phyloP scores from a whole-genome alignment of 2,113 vertebrate genomes.

The Okapia johnstoni region DNA sequence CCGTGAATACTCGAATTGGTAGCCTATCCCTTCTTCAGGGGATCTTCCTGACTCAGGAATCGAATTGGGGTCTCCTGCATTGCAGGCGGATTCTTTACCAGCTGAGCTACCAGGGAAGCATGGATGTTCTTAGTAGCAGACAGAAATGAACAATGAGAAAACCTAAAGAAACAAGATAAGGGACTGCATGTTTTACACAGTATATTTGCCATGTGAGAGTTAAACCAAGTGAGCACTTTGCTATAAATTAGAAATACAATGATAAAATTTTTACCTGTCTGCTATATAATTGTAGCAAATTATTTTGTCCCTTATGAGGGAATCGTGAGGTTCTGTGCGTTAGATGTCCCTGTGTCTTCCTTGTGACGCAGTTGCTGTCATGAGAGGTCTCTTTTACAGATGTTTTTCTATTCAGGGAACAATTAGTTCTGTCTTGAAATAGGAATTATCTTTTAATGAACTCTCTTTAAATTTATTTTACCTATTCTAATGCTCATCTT shows the following conservation, averaged over 20 bases:
- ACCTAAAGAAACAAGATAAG: neutral
- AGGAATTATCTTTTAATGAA: conserved; percentile 57
- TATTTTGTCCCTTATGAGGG: conserved; percentile 2
- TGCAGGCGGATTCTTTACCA: neutral
- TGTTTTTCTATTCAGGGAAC: neutral
- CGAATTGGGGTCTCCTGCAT: neutral
- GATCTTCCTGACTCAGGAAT: neutral
- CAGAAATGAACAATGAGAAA: neutral
- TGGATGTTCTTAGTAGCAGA: neutral
- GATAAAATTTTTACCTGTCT: neutral
- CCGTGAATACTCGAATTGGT: neutral
- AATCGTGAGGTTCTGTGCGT: neutral
- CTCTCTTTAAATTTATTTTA: neutral
- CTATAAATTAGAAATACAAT: neutral
- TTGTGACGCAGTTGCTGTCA: neutral
- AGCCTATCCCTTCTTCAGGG: neutral
- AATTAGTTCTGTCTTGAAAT: conserved; percentile 36
- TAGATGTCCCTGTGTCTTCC: neutral
- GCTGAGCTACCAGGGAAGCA: neutral
- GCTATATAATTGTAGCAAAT: conserved; percentile 23
- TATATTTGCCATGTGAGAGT: neutral
- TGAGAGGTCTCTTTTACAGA: conserved; percentile 20
- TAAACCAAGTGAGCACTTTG: neutral
- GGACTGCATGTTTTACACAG: neutral
- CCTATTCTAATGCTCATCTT: conserved; percentile 20